Evolutionary conservation across 2,888 invertebrate genomes (phyloP).

Genomic region (Mylabris sibirica): DNA sequence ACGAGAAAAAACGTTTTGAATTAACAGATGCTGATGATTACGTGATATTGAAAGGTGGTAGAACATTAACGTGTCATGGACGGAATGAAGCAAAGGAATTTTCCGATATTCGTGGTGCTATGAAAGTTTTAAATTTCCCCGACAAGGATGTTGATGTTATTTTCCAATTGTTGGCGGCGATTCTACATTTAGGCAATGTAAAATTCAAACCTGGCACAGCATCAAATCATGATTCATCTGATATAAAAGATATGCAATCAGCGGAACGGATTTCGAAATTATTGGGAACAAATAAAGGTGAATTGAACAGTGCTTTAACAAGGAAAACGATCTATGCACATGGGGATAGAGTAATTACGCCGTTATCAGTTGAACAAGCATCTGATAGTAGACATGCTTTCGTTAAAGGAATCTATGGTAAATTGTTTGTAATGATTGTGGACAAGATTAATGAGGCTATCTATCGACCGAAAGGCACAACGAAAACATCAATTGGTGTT

Average conservation of each 20-base stretch:
- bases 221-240: conserved; percentile 88
- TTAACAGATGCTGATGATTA: conserved; percentile 78
- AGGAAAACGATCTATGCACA: conserved; percentile 85
- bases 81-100: conserved; percentile 87
- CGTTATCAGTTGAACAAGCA: conserved; percentile 78
- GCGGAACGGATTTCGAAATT: conserved; percentile 76
- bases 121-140: conserved; percentile 88
- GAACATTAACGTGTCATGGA: conserved; percentile 78
- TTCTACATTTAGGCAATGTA: conserved; percentile 92
- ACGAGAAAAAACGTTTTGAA: conserved; percentile 82
- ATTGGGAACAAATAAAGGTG: conserved; percentile 73
- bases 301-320: conserved; percentile 82
- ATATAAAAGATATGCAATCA: conserved; percentile 76
- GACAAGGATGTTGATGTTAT: conserved; percentile 87
- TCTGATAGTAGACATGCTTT: conserved; percentile 90
- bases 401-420: conserved; percentile 91
- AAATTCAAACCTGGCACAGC: conserved; percentile 76
- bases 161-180: conserved; percentile 82
- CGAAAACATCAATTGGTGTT: conserved; percentile 83
- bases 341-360: conserved; percentile 81
- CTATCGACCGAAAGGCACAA: conserved; percentile 68
- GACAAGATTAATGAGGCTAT: conserved; percentile 89
- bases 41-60: conserved; percentile 83
- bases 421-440: conserved; percentile 88
- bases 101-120: conserved; percentile 87